Percentiles rank a stretch among this genome's conserved stretches.
phyloP scores from a whole-genome alignment of 2,888 invertebrate genomes.

The Pristionchus maxplancki region DNA sequence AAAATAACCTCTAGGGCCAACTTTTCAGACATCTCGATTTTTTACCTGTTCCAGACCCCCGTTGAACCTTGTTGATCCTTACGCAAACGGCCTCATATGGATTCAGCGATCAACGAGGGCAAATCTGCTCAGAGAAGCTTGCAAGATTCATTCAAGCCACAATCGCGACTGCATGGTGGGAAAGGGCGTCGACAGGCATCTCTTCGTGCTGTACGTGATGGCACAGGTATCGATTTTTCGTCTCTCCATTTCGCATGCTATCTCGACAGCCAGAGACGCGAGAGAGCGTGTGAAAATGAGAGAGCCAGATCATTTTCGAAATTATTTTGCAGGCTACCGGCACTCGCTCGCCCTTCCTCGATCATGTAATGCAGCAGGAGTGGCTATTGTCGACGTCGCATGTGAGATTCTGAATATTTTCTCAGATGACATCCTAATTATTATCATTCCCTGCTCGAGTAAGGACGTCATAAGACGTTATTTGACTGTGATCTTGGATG shows the following conservation, averaged over 20 bases:
- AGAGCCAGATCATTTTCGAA: not conserved
- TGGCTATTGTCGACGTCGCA: conserved; percentile 92
- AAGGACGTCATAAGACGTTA: no score
- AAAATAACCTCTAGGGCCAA: no score
- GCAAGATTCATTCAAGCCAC: not conserved
- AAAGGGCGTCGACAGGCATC: conserved; percentile 92
- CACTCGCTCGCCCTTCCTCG: conserved; percentile 78
- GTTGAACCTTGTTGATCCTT: no score
- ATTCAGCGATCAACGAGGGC: not conserved
- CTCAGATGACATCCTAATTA: no score
- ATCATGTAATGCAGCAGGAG: conserved; percentile 94
- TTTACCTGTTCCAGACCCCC: no score
- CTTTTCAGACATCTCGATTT: no score
- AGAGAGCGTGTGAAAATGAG: not conserved
- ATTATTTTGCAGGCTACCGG: conserved; percentile 57
- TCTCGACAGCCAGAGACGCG: no score
- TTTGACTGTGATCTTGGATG: no score
- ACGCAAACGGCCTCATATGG: no score
- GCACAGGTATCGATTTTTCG: conserved; percentile 85
- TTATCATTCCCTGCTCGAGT: not conserved
- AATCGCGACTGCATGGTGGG: conserved; percentile 34
- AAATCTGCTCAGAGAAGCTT: not conserved
- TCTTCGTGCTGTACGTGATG: conserved; percentile 97
- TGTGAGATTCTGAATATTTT: no score
- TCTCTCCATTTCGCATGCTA: no score